Evolutionary conservation across 2,888 invertebrate species (phyloP), one percentile per base, ranked within the genome.

Genomic region (Drosophila kuntzei): DNA sequence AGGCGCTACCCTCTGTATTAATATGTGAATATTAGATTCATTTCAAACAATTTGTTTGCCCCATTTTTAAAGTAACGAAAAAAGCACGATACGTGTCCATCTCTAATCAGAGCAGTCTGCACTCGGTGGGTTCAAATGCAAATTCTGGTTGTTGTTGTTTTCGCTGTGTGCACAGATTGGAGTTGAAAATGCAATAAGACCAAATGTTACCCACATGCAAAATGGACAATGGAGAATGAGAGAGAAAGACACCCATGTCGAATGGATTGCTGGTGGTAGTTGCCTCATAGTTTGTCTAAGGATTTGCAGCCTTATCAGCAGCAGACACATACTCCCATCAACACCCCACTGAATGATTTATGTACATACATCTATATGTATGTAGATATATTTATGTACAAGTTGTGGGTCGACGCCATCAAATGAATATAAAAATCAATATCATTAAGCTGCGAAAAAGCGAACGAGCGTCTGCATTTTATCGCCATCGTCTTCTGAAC

Each of bases 271-370:
- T 57, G 79, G 71, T 65, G 79, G 79, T 82, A 69, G 72, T 58
- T 59, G 59, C 43, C 12, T 27, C 57, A 49, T 55, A 60, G 61
- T 50, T 61, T 53, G 65, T 3, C 37, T 34, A 63, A 53, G 68
- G 61, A 77, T 71, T 80, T 64, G 16, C 47, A 49, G 22, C 36
- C 54, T 77, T 87, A 86, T 81, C 80, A 71, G 51, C 51, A 34
- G 49, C 51, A 69, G 51, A 65, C 8, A 64, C 58, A 50, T 53
- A 54, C 46, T 27, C 25, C 55, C 34, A 41, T 27, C 51, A 39
- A 16, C 39, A 16, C 29, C 27, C 27, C 39, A 37, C 36, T 12
- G 29, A 7, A 37, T 59, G 44, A 75, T 69, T 59, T 63, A 62
- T 75, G 43, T n/a, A 16, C 20, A 12, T 29, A 18, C 27, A 22